Evolutionary conservation across 1,140 invertebrate genomes (phyloP), one percentile per base, ranked within the genome.

Genomic region (Melanaphis sacchari): DNA sequence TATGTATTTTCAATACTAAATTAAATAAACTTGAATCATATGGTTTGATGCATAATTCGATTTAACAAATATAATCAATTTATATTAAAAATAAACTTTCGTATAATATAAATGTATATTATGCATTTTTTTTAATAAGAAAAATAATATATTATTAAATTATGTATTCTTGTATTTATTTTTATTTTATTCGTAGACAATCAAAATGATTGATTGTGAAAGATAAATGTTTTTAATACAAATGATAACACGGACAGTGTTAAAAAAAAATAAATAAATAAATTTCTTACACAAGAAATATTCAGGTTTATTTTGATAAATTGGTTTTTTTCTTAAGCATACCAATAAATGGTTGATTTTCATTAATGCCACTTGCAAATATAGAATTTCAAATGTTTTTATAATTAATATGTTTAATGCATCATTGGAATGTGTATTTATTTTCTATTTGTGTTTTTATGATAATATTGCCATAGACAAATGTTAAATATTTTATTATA

Each of bases 301-400:
- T 85, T 46, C n/a, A 31, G 31, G 11, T 46, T 87, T 87, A 46
- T 87, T 46, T 87, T 87, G 85, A 87, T 46, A 46, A 87, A 87
- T 87, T 87, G 43, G 18, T 46, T 87, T 87, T 87, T 11, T 46
- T n/a, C 31, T 87, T 21, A 21, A 87, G 26, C 11, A 43, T 87
- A 87, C 84, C 24, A 4, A 84, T 84, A 84, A 66, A 66, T 66
- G 15, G 59, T 66, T 84, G 38, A 84, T 84, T 84, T 84, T 84
- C 31, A 24, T 40, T 82, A 38, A 38, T 38, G 22, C 11, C 26
- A 84, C n/a, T n/a, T 84, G 38, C 11, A 5, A 26, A 22, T 18
- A 40, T 40, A 26, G 81, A 82, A 41, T 84, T 84, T 40, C 3
- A 41, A 22, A 84, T 26, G 24, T 24, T 9, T 40, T 26, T 7